phyloP scores from a whole-genome alignment of 2,113 vertebrate genomes.

The Nettapus auritus region DNA sequence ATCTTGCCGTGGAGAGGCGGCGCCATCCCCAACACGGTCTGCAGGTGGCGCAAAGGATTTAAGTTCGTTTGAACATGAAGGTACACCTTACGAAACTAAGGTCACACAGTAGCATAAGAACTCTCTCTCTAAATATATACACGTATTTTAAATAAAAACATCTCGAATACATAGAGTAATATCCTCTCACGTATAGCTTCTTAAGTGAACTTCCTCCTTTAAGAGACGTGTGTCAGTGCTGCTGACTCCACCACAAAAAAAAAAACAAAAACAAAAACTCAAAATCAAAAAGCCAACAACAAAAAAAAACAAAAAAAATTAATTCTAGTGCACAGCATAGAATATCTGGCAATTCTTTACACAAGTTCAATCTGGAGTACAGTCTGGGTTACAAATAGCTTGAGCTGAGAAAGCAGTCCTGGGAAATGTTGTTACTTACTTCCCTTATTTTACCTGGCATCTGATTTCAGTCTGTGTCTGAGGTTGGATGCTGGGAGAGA shows the following conservation, averaged over 20 bases:
- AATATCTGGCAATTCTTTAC: not conserved
- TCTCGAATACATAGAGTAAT: not conserved
- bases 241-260: not conserved
- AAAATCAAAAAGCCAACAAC: too few relatives aligned
- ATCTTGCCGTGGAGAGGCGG: not conserved
- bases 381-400: not conserved
- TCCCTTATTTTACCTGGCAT: not conserved
- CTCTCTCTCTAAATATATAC: not conserved
- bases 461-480: not conserved
- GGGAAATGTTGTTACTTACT: not conserved
- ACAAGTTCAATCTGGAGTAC: not conserved
- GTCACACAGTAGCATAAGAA: not conserved
- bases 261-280: not conserved
- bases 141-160: not conserved
- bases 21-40: not conserved
- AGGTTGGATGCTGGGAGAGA: not conserved
- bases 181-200: not conserved
- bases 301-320: not conserved
- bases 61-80: not conserved
- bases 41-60: constrained; percentile 31
- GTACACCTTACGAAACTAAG: not conserved
- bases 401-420: not conserved
- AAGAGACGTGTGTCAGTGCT: not conserved
- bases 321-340: not conserved
- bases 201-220: not conserved